phyloP scores from a whole-genome alignment of 2,888 invertebrate genomes.

The Petrolisthes cinctipes region DNA sequence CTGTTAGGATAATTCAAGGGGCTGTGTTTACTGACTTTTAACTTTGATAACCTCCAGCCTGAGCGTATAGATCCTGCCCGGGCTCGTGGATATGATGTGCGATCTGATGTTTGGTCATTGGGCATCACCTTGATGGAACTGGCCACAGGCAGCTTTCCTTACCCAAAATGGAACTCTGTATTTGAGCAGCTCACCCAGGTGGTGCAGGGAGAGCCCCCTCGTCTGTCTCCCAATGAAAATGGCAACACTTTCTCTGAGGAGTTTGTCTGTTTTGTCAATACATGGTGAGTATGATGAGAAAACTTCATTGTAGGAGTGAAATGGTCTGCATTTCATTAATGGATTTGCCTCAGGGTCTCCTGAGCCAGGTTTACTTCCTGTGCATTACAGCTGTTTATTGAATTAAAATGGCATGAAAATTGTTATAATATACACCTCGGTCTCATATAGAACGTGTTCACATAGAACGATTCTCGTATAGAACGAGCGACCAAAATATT shows the following conservation, averaged over 20 bases:
- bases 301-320: conserved; percentile 77
- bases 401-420: too few relatives aligned
- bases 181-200: conserved; percentile 97
- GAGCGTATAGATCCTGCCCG: conserved; percentile 94
- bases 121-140: conserved; percentile 97
- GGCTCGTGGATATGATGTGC: conserved; percentile 92
- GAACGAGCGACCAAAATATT: too few relatives aligned
- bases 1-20: not conserved
- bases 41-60: conserved; percentile 72
- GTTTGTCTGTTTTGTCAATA: conserved; percentile 96
- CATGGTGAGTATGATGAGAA: conserved; percentile 87
- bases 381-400: too few relatives aligned
- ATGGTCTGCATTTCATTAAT: too few relatives aligned
- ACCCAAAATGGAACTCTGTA: conserved; percentile 97
- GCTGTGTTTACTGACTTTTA: too few relatives aligned
- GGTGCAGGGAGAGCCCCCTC: conserved; percentile 95
- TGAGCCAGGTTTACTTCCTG: too few relatives aligned
- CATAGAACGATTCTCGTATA: too few relatives aligned
- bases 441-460: too few relatives aligned
- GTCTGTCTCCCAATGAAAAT: conserved; percentile 77
- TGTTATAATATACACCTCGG: too few relatives aligned
- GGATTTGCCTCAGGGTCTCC: too few relatives aligned
- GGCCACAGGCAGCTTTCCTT: conserved; percentile 96
- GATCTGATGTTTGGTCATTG: conserved; percentile 99
- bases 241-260: conserved; percentile 82